Base-by-base conservation (phyloP, 2,797 vertebrate species). In the Trachops cirrhosus region DNA sequence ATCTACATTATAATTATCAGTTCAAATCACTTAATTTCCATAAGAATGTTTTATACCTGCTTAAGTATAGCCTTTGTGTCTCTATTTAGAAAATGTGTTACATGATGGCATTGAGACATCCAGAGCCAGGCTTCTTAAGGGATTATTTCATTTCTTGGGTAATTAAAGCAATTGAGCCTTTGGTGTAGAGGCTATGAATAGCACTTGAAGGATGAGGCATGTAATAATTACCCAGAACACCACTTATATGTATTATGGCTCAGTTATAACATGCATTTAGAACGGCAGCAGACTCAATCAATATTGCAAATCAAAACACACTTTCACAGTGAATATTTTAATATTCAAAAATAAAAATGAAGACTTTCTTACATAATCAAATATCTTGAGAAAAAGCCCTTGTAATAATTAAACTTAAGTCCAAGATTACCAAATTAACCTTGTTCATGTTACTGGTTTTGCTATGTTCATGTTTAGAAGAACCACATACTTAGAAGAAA, bases 91-190 rank as follows among this genome's bases (percentile, higher is more conserved):
- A 96, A 93, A 74, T 8, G 4, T 50, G 82, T 89, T 85, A n/a
- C 59, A 10, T 64, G 26, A 68, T 74, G 24, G 29, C 70, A 90
- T 62, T 86, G 77, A 94, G 68, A 96, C 91, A 96, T 68, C 16
- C 54, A 79, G 52, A 91, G 62, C 10, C 32, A 89, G 75, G 48
- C 1, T 50, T 97, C 89, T 86, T 62, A 97, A 93, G 86, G 88
- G 86, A 54, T 96, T 97, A 74, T 95, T 97, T 97, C 75, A 96
- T 92, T 95, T 97, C 83, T 93, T 96, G 54, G 75, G 4, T 89
- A 89, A 88, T 89, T 96, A 96, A 97, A 96, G 50, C 95, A 97
- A 96, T 2, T 5, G 94, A 89, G 48, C 46, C 96, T 95, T 96
- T 86, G 94, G 75, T 96, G 10, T 37, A 78, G 85, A 29, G 3